These are phyloP conservation scores for Mormyrus lacerda DNA, from an alignment of 2,113 vertebrate species.

Conservation along the genomic window DNA sequence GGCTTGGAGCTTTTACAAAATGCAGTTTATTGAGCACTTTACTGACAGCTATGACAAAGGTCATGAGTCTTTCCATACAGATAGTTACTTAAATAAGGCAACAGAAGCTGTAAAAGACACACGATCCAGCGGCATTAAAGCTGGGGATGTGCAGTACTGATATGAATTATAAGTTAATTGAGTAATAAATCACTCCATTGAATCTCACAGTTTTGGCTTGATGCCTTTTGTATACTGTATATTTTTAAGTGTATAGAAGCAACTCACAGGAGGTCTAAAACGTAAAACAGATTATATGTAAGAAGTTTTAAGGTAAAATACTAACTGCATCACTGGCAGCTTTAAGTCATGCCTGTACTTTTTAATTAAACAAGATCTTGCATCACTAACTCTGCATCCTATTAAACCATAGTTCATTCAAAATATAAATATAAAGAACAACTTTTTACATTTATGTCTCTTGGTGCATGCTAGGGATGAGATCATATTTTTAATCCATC, in stretches of 20 bases:
- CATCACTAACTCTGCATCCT: neutral
- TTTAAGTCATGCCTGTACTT: neutral
- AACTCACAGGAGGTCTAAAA: neutral
- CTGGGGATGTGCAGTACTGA: too few relatives aligned
- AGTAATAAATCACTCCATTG: neutral
- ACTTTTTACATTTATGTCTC: neutral
- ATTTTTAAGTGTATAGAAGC: neutral
- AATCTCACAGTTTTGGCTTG: neutral
- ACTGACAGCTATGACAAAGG: neutral
- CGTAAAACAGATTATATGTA: neutral
- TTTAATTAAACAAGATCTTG: neutral
- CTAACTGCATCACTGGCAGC: neutral
- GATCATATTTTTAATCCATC: neutral
- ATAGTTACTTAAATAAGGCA: neutral
- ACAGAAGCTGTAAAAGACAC: neutral
- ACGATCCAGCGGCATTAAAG: neutral
- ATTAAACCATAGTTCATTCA: neutral
- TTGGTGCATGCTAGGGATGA: neutral
- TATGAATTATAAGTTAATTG: neutral
- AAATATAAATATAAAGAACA: conserved; percentile 5
- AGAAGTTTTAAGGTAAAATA: neutral
- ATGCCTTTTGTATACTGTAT: neutral
- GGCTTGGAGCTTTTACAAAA: neutral
- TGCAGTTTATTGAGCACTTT: neutral
- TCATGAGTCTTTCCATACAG: neutral